These are phyloP conservation scores for Orientallactaga bullata DNA, from an alignment of 2,113 vertebrate genomes.

Conservation along the genomic window DNA sequence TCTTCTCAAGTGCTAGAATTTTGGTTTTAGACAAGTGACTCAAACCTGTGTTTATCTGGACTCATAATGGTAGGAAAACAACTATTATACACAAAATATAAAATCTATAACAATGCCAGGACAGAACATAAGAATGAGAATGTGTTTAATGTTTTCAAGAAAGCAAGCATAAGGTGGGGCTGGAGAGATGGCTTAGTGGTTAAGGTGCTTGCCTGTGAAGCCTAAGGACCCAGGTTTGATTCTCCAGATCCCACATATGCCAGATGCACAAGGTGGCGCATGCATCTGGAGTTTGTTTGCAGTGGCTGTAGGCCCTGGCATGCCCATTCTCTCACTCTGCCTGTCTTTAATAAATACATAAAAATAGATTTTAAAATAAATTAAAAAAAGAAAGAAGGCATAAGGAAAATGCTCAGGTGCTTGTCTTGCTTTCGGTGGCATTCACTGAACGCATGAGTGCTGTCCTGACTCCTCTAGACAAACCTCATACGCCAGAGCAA, in stretches of 20 bases:
- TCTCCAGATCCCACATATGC: too few species aligned
- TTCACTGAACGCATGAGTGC: not conserved
- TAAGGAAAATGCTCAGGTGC: not conserved
- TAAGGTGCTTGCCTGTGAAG: too few species aligned
- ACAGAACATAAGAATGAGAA: slow-evolving; percentile 14
- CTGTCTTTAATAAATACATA: too few species aligned
- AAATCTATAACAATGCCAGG: not conserved
- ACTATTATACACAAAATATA: slow-evolving; percentile 26
- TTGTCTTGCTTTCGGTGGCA: slow-evolving; percentile 2
- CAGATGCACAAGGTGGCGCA: too few species aligned
- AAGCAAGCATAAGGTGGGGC: not conserved
- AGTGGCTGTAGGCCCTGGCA: too few species aligned
- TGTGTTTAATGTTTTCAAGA: slow-evolving; percentile 5
- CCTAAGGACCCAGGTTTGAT: too few species aligned
- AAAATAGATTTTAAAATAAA: too few species aligned
- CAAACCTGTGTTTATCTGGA: not conserved
- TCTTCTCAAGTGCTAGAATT: not conserved
- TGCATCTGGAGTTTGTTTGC: too few species aligned
- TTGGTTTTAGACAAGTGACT: slow-evolving; percentile 32
- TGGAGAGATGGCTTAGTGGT: too few species aligned
- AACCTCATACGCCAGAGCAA: not conserved
- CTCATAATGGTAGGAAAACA: slow-evolving; percentile 14
- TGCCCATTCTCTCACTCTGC: too few species aligned
- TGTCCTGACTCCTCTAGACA: not conserved
- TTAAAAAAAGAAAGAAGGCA: slow-evolving; percentile 11